phyloP scores from a whole-genome alignment of 2,888 invertebrate species.

The Omphaloscelis lunosa region DNA sequence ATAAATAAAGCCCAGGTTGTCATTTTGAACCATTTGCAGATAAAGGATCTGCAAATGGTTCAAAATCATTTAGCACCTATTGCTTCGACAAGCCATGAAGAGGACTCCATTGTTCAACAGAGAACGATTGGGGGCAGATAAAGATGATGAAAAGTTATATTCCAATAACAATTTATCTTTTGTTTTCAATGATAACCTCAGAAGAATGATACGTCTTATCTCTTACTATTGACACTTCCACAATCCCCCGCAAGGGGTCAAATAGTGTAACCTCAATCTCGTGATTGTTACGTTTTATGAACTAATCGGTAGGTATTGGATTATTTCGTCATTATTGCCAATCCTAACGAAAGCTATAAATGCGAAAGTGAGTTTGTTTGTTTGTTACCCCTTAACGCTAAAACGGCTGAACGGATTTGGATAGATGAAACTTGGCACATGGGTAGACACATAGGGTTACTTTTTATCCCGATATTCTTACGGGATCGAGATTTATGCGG shows the following conservation, averaged over 20 bases:
- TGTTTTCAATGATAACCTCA: slow-evolving; percentile 41
- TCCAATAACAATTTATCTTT: slow-evolving; percentile 16
- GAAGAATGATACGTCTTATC: slow-evolving; percentile 35
- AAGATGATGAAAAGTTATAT: slow-evolving; percentile 40
- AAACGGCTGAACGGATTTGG: no score
- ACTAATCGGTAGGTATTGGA: not conserved
- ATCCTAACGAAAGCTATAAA: not conserved
- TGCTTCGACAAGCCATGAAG: not conserved
- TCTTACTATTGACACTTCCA: slow-evolving; percentile 2
- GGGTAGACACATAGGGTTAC: no score
- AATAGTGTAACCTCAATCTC: slow-evolving; percentile 27
- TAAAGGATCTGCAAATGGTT: no score
- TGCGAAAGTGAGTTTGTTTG: no score
- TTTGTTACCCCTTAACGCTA: no score
- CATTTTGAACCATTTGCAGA: not conserved
- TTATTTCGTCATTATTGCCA: slow-evolving; percentile 29
- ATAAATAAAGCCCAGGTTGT: not conserved
- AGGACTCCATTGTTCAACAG: not conserved
- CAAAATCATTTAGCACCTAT: no score
- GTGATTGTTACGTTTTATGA: slow-evolving; percentile 3
- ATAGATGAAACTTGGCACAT: no score
- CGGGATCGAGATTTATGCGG: no score
- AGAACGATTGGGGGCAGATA: not conserved
- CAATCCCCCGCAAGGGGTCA: slow-evolving; percentile 54
- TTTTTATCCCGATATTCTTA: no score